Base-by-base conservation (phyloP, 1,140 invertebrate genomes). In the Rhopalosiphum padi region DNA sequence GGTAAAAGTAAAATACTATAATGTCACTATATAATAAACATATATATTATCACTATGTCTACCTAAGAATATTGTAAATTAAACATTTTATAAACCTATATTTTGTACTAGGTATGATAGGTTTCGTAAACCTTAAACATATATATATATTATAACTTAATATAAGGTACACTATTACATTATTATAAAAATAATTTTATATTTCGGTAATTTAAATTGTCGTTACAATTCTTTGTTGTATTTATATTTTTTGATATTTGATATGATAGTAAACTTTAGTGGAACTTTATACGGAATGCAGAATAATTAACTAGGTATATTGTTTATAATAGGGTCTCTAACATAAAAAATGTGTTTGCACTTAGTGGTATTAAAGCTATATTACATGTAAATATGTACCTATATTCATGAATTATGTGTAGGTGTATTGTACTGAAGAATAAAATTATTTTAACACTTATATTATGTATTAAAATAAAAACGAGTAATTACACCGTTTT, bases 1-100 rank as follows among this genome's bases (percentile, higher is more conserved):
- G 60, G n/a, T 77, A 77, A n/a, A n/a, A 77, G 30, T 77, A 77
- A 77, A 77, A 77, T 77, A 77, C 18, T 68, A 68, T 77, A n/a
- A 30, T 77, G 4, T 77, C 60, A n/a, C 60, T 21, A n/a, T 77
- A 77, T 77, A 68, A 68, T 18, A 68, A 4, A 6, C 18, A 25
- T 11, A 30, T 15, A 11, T 68, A 68, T 51, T 51, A 51, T 51
- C 1, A 51, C 48, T 51, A 0, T 51, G 48, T 2, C 15, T 51
- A 51, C 15, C 11, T 51, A 68, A 18, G 60, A n/a, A n/a, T 68
- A n/a, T 68, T 60, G 8, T 60, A 4, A 4, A 60, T 30, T 9
- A 60, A 25, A 9, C 2, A 60, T 60, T 30, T 9, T 60, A 60
- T 60, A 11, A 11, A 46, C 60, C 30, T 6, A 77, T 15, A 15